Evolutionary conservation across 2,888 invertebrate genomes (phyloP), one percentile per base, ranked within the genome.

Genomic region (Pycnomerus fuliginosus): DNA sequence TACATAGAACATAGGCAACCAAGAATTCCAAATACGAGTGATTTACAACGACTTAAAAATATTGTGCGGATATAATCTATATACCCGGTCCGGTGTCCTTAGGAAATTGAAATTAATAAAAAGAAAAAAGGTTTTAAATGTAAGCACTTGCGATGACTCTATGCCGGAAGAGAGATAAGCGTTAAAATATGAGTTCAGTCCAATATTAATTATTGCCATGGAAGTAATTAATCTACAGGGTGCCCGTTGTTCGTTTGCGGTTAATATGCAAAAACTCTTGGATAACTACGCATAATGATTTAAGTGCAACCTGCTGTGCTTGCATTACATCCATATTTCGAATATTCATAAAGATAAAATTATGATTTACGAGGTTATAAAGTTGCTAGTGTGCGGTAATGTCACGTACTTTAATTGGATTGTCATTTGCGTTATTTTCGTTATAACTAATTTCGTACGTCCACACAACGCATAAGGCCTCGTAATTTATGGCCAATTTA

Each of bases 291-390:
- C 54, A 55, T n/a, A n/a, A n/a, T 62, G 59, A 64, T 62, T 62
- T 61, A 64, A 56, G 53, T 50, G 55, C 58, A 58, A 60, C 57
- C 53, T 46, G 53, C 55, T 54, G 54, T 53, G 60, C n/a, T n/a
- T n/a, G 58, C 61, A 63, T 57, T 55, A 56, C 56, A 58, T 53
- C 56, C 53, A 57, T 59, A 62, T 63, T 64, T 63, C 61, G 52
- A 56, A 60, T 58, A 63, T 62, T 62, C 63, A 64, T 64, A 64
- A 64, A 64, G 64, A 66, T 66, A 66, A 64, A 61, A 52, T 52
- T n/a, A n/a, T 60, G 63, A 65, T 64, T 64, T 66, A 66, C 63
- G 60, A 44, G 50, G 50, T 56, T 49, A 62, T 64, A 65, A 62
- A 64, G 58, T 62, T 62, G 20, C 20, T n/a, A n/a, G n/a, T 55